Evolutionary conservation across 2,797 vertebrate species (phyloP).

Genomic region (Ataeniobius toweri): DNA sequence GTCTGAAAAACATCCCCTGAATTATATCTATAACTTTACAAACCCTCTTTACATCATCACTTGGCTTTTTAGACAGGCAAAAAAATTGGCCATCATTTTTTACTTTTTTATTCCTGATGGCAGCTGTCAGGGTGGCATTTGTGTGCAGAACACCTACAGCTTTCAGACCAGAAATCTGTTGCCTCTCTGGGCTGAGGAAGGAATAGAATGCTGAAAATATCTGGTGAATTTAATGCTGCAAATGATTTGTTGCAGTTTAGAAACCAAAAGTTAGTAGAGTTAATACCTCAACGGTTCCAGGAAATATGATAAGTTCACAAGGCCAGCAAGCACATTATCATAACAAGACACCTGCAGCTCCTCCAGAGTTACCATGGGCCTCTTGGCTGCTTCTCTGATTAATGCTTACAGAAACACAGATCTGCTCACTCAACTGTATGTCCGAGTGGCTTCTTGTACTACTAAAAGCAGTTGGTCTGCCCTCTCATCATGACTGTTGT

Average conservation of each 20-base stretch:
- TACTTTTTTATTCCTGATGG: background rate
- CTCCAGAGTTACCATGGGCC: background rate
- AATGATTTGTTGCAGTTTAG: background rate
- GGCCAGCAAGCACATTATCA: too few species aligned
- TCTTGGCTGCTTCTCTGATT: background rate
- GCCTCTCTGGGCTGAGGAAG: background rate
- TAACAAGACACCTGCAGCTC: too few species aligned
- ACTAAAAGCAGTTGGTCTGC: conserved; percentile 17
- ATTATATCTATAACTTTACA: background rate
- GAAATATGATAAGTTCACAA: too few species aligned
- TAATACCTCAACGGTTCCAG: too few species aligned
- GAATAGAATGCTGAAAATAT: background rate
- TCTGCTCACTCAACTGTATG: background rate
- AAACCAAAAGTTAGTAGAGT: too few species aligned
- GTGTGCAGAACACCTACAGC: background rate
- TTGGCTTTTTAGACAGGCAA: background rate
- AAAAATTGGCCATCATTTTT: background rate
- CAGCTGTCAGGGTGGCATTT: background rate
- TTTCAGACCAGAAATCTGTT: background rate
- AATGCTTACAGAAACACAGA: background rate
- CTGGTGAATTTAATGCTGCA: background rate
- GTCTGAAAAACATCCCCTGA: background rate
- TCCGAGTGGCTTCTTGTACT: background rate
- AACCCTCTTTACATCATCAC: background rate
- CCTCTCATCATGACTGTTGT: conserved; percentile 4